phyloP scores from a whole-genome alignment of 1,140 invertebrate species.

The Coenobita brevimanus region DNA sequence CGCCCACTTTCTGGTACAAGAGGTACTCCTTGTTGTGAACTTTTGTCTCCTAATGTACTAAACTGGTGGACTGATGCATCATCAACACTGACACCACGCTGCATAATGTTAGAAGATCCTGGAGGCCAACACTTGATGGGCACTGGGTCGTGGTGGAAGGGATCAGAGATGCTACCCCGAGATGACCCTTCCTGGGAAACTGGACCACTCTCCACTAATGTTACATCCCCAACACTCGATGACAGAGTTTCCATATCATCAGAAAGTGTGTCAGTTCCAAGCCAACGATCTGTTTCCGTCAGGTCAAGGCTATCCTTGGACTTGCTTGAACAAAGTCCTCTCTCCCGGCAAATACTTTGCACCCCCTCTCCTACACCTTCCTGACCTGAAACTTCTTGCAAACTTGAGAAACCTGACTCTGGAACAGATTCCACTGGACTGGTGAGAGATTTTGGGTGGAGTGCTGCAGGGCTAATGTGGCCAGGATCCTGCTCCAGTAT shows the following conservation, averaged over 20 bases:
- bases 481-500: neutral
- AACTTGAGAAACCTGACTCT: slow-evolving; percentile 56
- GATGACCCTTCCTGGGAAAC: slow-evolving; percentile 60
- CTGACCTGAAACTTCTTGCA: slow-evolving; percentile 47
- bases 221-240: slow-evolving; percentile 42
- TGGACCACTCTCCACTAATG: slow-evolving; percentile 51
- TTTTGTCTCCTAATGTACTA: neutral
- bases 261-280: slow-evolving; percentile 59
- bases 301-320: slow-evolving; percentile 69
- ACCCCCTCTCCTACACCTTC: slow-evolving; percentile 47
- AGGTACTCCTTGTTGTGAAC: neutral
- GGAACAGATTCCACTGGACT: slow-evolving; percentile 49
- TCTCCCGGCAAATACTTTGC: neutral
- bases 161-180: slow-evolving; percentile 57
- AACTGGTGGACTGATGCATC: slow-evolving; percentile 1
- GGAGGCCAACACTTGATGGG: slow-evolving; percentile 8
- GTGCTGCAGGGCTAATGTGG: neutral
- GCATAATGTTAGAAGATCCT: slow-evolving; percentile 13
- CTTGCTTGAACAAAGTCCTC: slow-evolving; percentile 58
- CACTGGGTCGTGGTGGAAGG: slow-evolving; percentile 17
- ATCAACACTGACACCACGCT: slow-evolving; percentile 32
- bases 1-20: neutral
- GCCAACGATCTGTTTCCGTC: slow-evolving; percentile 63
- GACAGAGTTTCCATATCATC: slow-evolving; percentile 68
- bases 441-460: neutral